phyloP scores from a whole-genome alignment of 2,888 invertebrate genomes.

The Conops quadrifasciatus region DNA sequence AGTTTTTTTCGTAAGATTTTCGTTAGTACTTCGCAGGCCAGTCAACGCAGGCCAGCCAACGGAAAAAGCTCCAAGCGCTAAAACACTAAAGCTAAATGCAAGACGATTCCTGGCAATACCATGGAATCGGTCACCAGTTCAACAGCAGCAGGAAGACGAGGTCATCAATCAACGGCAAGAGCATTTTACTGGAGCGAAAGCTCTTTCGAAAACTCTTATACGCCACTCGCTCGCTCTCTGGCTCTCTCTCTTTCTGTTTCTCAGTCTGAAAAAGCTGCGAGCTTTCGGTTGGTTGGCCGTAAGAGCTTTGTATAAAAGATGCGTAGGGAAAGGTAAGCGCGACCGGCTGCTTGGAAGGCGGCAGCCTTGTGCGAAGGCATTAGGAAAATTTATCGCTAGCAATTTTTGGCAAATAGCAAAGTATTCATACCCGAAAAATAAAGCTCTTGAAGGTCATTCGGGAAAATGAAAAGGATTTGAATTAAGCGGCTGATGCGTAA shows the following conservation, averaged over 20 bases:
- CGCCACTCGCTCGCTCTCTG: neutral
- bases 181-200: neutral
- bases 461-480: constrained; percentile 8
- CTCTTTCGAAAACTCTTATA: constrained; percentile 10
- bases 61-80: constrained; percentile 13
- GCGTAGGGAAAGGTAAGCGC: too few relatives aligned
- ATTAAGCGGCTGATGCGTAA: neutral
- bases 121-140: neutral
- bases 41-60: neutral
- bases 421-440: constrained; percentile 2
- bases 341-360: neutral
- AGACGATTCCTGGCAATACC: neutral
- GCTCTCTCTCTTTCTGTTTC: neutral
- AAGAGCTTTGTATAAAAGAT: neutral
- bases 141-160: constrained; percentile 10
- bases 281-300: neutral
- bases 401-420: constrained; percentile 13
- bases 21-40: neutral
- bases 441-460: constrained; percentile 32
- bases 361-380: neutral
- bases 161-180: constrained; percentile 15
- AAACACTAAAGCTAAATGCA: constrained; percentile 6
- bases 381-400: constrained; percentile 1
- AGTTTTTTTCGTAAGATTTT: neutral
- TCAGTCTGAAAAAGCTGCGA: neutral